phyloP scores from a whole-genome alignment of 2,888 invertebrate species.

The Anticlea derivata region DNA sequence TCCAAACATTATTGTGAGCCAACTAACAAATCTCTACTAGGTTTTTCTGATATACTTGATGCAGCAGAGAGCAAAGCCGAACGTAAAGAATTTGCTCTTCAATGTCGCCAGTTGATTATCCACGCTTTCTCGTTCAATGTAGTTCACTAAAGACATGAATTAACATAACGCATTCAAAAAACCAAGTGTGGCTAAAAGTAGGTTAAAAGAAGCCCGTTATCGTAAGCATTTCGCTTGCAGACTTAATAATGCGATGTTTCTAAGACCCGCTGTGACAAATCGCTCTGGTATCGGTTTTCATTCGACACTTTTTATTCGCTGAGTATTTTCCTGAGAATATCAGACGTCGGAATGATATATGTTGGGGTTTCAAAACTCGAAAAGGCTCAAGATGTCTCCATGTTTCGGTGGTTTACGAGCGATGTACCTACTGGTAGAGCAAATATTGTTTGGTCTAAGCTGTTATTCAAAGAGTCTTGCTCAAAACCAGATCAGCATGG shows the following conservation, averaged over 20 bases:
- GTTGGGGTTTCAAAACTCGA: constrained; percentile 31
- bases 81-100: constrained; percentile 23
- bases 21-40: too few species aligned
- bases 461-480: too few species aligned
- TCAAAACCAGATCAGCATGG: constrained; percentile 1
- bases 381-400: constrained; percentile 7
- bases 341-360: constrained; percentile 45
- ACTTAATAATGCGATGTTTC: constrained; percentile 36
- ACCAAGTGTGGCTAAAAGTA: constrained; percentile 17
- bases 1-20: too few species aligned
- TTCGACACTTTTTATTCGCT: constrained; percentile 50
- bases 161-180: constrained; percentile 25
- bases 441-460: constrained; percentile 5
- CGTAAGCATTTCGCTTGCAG: constrained; percentile 21
- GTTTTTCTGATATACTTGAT: neutral
- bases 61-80: constrained; percentile 2
- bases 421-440: neutral
- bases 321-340: constrained; percentile 45
- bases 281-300: constrained; percentile 52
- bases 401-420: constrained; percentile 10
- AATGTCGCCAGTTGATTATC: constrained; percentile 20
- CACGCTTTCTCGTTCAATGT: constrained; percentile 28
- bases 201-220: constrained; percentile 20
- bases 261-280: constrained; percentile 54
- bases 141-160: constrained; percentile 22